Percentiles rank a stretch among this genome's conserved stretches.
phyloP scores from a whole-genome alignment of 2,113 vertebrate genomes.

The Dipodomys ordii region DNA sequence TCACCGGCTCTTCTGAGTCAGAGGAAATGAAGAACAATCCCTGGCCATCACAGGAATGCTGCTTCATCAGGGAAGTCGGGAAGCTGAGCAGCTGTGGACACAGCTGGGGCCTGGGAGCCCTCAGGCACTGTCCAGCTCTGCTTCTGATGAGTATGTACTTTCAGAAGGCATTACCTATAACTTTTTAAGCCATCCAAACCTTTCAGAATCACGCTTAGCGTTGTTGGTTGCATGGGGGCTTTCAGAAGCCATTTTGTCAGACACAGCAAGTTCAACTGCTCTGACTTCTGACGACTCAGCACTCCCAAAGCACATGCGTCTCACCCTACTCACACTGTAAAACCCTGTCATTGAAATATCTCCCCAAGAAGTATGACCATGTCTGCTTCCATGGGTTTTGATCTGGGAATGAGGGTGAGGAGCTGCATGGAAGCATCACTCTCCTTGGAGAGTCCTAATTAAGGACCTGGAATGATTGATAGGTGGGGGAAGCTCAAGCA shows the following conservation, averaged over 20 bases:
- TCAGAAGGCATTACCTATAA: background rate
- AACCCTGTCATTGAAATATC: constrained; percentile 42
- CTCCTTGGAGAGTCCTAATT: constrained; percentile 77
- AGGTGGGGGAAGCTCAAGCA: constrained; percentile 53
- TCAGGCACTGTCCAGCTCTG: constrained; percentile 16
- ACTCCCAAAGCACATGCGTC: background rate
- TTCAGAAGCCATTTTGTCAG: constrained; percentile 40
- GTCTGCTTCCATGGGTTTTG: constrained; percentile 64
- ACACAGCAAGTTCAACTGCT: background rate
- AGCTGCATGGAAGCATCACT: background rate
- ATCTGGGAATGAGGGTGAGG: constrained; percentile 35
- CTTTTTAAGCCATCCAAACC: background rate
- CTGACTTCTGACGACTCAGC: constrained; percentile 21
- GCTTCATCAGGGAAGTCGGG: constrained; percentile 34
- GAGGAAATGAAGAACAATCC: background rate
- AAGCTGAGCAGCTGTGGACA: constrained; percentile 28
- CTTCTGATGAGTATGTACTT: constrained; percentile 59
- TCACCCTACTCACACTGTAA: background rate
- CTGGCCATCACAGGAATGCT: constrained; percentile 14
- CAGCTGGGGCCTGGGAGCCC: constrained; percentile 62
- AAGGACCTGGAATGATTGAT: constrained; percentile 74
- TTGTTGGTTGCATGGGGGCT: background rate
- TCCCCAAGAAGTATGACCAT: constrained; percentile 17
- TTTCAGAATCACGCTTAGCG: background rate
- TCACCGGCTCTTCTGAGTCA: background rate